A percentile compares a stretch with the other conserved stretches of the same genome.
Conservation (phyloP, 2,797 vertebrate genomes). For the Pseudomugil gertrudae region DNA sequence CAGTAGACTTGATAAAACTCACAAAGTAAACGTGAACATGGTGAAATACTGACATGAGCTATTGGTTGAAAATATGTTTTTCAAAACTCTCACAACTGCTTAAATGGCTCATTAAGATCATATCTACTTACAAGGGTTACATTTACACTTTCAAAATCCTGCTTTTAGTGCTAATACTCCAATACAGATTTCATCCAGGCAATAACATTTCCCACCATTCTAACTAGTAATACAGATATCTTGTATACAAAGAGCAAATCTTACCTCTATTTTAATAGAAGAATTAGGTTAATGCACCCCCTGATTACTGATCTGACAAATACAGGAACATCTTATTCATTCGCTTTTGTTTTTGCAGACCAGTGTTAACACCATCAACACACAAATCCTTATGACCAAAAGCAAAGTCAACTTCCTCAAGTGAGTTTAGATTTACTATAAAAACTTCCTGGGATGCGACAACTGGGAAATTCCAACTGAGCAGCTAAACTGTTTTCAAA, state of each 20-base stretch:
- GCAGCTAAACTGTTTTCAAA: not conserved
- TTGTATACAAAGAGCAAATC: not conserved
- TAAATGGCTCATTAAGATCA: not conserved
- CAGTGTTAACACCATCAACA: not conserved
- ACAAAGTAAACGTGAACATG: conserved; percentile 7
- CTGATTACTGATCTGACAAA: not conserved
- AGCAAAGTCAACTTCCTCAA: not conserved
- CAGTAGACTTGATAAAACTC: conserved; percentile 8
- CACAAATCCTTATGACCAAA: not conserved
- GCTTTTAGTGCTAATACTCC: not conserved
- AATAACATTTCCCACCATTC: not conserved
- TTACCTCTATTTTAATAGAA: not conserved
- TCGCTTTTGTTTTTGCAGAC: not conserved
- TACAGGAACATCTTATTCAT: not conserved
- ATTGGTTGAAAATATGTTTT: not conserved
- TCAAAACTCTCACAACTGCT: not conserved
- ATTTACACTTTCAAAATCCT: not conserved
- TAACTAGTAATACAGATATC: not conserved
- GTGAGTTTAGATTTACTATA: not conserved
- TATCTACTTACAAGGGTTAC: not conserved
- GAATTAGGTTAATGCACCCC: not conserved
- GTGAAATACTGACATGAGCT: not conserved
- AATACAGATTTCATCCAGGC: not conserved
- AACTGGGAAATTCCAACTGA: not conserved
- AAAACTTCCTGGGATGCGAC: not conserved